Percentiles rank a stretch among this genome's conserved stretches.
phyloP scores from a whole-genome alignment of 2,113 vertebrate genomes.

The Nesoenas mayeri region DNA sequence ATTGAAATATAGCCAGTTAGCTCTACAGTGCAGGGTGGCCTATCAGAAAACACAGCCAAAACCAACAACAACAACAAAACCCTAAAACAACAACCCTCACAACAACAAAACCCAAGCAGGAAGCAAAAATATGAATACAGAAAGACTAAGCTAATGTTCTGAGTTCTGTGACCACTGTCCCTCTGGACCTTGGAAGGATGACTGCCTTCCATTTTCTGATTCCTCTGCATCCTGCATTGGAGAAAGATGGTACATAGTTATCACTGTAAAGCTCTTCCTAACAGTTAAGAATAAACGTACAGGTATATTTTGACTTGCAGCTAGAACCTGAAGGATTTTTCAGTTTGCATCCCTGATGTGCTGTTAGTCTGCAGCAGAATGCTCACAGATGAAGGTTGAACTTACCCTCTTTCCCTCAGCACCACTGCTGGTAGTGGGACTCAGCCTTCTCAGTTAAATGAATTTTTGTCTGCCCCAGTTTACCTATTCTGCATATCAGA shows the following conservation, averaged over 20 bases:
- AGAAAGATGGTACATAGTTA: not conserved
- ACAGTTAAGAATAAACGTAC: not conserved
- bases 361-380: not conserved
- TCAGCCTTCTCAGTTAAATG: not conserved
- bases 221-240: not conserved
- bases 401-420: not conserved
- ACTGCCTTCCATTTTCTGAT: not conserved
- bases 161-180: not conserved
- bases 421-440: not conserved
- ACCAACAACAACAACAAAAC: not conserved
- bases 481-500: not conserved
- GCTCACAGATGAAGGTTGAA: not conserved
- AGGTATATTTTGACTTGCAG: not conserved
- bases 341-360: not conserved
- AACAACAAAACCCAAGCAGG: not conserved
- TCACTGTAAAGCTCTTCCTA: not conserved
- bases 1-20: not conserved
- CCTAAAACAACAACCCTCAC: not conserved
- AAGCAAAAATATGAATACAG: not conserved
- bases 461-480: not conserved
- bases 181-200: not conserved
- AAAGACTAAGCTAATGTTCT: not conserved
- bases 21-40: not conserved
- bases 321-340: not conserved
- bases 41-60: not conserved